Evolutionary conservation across 2,888 invertebrate species (phyloP), one percentile per base, ranked within the genome.

Genomic region (Reticulitermes lucifugus): DNA sequence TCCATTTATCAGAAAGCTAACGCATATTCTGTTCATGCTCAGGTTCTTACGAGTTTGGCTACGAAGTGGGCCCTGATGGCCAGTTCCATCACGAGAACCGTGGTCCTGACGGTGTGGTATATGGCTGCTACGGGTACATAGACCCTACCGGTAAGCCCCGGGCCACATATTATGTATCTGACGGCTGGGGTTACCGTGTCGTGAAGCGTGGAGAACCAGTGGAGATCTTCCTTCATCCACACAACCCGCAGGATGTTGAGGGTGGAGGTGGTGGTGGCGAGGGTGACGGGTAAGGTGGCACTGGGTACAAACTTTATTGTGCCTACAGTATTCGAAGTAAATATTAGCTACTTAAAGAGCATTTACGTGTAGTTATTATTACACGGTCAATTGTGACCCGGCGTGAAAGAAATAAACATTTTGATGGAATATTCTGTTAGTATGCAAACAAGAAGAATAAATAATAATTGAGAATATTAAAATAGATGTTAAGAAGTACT

Each of bases 81-180:
- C 96, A 96, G 91, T 96, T 96, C 89, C 96, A 96, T 90, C 96
- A 96, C 89, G 96, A 96, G 91, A 94, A 93, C 86, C 93, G 94
- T 85, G 96, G 95, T 7, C 94, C 95, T 0, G 96, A 96, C 88
- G 95, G 95, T 35, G 94, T 96, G 29, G 96, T 96, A 0, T 96
- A 96, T 88, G 96, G 96, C 87, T 96, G 96, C 90, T 96, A 96
- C 88, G 96, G 96, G 51, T 95, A 95, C 90, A 93, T 96, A 71
- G 95, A 96, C 89, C 94, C 95, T 0, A 93, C 94, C 80, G 93
- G 93, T 65, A 92, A 92, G 86, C 92, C 95, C 21, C 93, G 94
- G 60, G 95, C 94, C 79, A 95, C 95, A 43, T 95, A 95, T 90
- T 96, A 96, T 89, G 93, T 96, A 21, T 95, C 96, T 79, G 96